These are phyloP conservation scores for Caradrina clavipalpis DNA, from an alignment of 2,888 invertebrate genomes.

Conservation along the genomic window DNA sequence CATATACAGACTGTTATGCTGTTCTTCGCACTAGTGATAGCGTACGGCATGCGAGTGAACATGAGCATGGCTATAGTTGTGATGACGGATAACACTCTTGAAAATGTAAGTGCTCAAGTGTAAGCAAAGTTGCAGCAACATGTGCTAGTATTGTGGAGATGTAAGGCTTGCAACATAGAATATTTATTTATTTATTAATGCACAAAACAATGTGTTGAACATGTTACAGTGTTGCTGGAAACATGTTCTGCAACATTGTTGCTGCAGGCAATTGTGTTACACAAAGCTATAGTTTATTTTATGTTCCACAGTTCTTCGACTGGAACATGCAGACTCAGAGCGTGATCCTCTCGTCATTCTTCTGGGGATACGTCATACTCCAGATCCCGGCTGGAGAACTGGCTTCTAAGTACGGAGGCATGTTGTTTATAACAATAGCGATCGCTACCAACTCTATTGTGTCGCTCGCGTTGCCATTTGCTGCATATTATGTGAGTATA, in stretches of 20 bases:
- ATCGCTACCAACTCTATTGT: constrained; percentile 77
- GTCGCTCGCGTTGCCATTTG: constrained; percentile 63
- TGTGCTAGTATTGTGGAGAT: too few relatives aligned
- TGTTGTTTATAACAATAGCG: constrained; percentile 85
- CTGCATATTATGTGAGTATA: constrained; percentile 68
- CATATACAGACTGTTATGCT: constrained; percentile 91
- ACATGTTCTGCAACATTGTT: too few relatives aligned
- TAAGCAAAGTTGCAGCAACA: too few relatives aligned
- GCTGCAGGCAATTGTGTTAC: too few relatives aligned
- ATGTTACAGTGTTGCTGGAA: too few relatives aligned
- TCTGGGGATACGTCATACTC: constrained; percentile 92
- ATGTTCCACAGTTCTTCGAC: constrained; percentile 71
- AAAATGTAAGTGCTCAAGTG: constrained; percentile 68
- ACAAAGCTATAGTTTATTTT: too few relatives aligned
- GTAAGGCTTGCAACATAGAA: too few relatives aligned
- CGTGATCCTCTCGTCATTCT: constrained; percentile 88
- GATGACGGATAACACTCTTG: constrained; percentile 87
- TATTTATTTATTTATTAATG: too few relatives aligned
- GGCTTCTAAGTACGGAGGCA: constrained; percentile 93
- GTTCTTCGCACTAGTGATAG: constrained; percentile 89
- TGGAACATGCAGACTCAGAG: constrained; percentile 89
- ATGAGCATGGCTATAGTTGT: constrained; percentile 93
- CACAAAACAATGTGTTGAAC: too few relatives aligned
- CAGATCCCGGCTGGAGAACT: constrained; percentile 93
- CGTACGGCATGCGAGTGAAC: constrained; percentile 91